Evolutionary conservation across 2,113 vertebrate genomes (phyloP).

Genomic region (Sciurus niger): DNA sequence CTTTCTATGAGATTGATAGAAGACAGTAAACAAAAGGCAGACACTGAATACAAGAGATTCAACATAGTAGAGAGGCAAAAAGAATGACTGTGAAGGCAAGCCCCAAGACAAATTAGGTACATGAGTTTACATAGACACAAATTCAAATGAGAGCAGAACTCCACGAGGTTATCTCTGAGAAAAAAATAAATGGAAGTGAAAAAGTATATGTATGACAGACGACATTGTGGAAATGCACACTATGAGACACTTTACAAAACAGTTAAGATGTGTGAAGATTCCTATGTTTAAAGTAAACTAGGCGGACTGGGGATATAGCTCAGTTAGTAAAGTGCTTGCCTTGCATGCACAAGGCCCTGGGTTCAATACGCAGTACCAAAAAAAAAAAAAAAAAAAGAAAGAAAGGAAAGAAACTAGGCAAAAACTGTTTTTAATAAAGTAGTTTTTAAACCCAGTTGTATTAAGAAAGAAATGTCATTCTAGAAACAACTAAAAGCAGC

Average conservation of each 20-base stretch:
- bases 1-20: no score
- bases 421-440: not conserved
- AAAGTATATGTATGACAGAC: not conserved
- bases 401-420: no score
- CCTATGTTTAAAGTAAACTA: slow-evolving; percentile 47
- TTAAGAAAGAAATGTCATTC: slow-evolving; percentile 8
- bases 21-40: no score
- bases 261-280: not conserved
- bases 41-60: no score
- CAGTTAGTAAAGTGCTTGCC: no score
- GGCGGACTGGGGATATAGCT: not conserved
- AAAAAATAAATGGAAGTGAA: not conserved
- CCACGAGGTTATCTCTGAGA: not conserved
- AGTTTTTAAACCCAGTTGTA: not conserved
- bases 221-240: not conserved
- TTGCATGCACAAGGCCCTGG: no score
- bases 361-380: no score
- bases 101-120: not conserved
- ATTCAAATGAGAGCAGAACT: slow-evolving; percentile 20
- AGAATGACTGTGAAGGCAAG: not conserved
- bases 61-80: no score
- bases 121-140: not conserved
- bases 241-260: slow-evolving; percentile 2
- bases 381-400: no score
- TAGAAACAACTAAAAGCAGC: not conserved